phyloP scores from a whole-genome alignment of 2,113 vertebrate genomes.

The Illadopsis cleaveri region DNA sequence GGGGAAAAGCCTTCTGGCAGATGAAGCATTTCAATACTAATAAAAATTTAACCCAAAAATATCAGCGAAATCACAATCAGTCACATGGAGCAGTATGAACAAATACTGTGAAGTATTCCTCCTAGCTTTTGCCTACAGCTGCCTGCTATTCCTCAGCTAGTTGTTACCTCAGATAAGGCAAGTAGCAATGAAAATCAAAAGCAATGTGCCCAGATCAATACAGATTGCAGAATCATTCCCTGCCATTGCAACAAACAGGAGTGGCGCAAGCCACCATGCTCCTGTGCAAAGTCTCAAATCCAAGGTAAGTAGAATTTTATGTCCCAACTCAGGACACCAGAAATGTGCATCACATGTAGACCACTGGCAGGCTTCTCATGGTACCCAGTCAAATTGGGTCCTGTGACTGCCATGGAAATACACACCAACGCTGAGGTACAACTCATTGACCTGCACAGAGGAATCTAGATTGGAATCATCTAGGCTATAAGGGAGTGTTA shows the following conservation, averaged over 20 bases:
- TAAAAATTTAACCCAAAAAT: not conserved
- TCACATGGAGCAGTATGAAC: not conserved
- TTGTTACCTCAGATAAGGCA: not conserved
- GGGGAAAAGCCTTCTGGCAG: not conserved
- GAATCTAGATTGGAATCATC: not conserved
- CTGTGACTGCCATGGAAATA: not conserved
- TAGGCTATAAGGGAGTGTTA: not conserved
- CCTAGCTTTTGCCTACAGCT: not conserved
- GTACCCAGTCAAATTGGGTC: not conserved
- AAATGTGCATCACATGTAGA: not conserved
- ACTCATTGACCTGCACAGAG: not conserved
- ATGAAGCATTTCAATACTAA: not conserved
- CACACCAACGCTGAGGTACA: rapidly evolving
- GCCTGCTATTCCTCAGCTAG: not conserved
- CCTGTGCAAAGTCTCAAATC: not conserved
- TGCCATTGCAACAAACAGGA: not conserved
- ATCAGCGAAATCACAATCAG: not conserved
- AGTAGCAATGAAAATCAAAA: not conserved
- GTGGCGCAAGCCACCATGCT: not conserved
- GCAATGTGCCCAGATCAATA: not conserved
- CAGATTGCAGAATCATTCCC: not conserved
- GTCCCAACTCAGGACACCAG: not conserved
- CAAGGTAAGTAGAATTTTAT: not conserved
- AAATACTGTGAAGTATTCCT: not conserved
- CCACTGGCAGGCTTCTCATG: not conserved